Evolutionary conservation across 37 sponge, comb jelly and placozoan genomes (phyloP).

Genomic region (Trichoplax adhaerens): DNA sequence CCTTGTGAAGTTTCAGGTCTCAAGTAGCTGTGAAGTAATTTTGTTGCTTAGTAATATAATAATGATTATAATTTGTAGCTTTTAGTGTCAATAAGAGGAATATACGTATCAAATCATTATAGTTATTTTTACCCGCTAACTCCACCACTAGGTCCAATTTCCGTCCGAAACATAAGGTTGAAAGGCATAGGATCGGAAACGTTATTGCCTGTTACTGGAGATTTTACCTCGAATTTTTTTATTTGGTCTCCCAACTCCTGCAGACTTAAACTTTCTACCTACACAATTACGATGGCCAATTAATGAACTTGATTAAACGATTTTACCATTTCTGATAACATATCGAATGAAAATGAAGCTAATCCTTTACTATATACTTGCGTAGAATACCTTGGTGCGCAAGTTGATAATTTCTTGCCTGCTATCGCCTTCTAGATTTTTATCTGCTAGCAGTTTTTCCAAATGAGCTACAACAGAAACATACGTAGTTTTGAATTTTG

Average conservation of each 20-base stretch:
- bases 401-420: slow-evolving; percentile 20
- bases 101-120: not conserved
- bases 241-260: slow-evolving; percentile 58
- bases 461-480: slow-evolving; percentile 15
- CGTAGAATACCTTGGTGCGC: not conserved
- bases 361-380: too few species aligned
- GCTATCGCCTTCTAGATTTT: slow-evolving; percentile 1
- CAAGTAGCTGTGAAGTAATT: slow-evolving; percentile 29
- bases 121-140: not conserved
- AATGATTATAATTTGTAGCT: too few species aligned
- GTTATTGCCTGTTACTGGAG: slow-evolving; percentile 65
- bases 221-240: slow-evolving; percentile 39
- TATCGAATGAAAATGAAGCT: too few species aligned
- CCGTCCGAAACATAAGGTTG: slow-evolving; percentile 92
- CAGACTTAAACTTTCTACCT: slow-evolving; percentile 55
- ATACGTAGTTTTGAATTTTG: not conserved
- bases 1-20: slow-evolving; percentile 98
- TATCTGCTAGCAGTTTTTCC: slow-evolving; percentile 15
- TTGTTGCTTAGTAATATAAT: too few species aligned
- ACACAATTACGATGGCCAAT: not conserved
- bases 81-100: not conserved
- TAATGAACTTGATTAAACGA: too few species aligned
- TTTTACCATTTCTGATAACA: too few species aligned
- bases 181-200: slow-evolving; percentile 67
- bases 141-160: slow-evolving; percentile 69